Conservation (phyloP, 2,888 invertebrate genomes). For the Tetropium fuscum region DNA sequence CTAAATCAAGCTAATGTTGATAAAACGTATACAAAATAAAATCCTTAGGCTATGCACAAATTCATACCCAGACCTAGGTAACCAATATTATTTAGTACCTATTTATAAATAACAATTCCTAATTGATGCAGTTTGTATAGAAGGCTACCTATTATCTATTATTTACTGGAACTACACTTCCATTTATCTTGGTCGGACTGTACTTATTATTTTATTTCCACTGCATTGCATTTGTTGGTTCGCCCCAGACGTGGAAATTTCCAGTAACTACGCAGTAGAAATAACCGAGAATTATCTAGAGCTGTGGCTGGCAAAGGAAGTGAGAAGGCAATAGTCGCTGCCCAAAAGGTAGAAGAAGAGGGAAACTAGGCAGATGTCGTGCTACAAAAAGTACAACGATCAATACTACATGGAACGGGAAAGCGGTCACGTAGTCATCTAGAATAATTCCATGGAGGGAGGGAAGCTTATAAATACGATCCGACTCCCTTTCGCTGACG, state of each 20-base stretch:
- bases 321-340: neutral
- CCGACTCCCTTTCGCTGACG: neutral
- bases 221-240: too few relatives aligned
- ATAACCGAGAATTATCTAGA: neutral
- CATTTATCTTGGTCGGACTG: too few relatives aligned
- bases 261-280: slow-evolving; percentile 14
- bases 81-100: too few relatives aligned
- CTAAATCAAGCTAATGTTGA: too few relatives aligned
- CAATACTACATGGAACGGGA: slow-evolving; percentile 3
- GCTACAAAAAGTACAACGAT: slow-evolving; percentile 6
- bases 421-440: slow-evolving; percentile 14
- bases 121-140: too few relatives aligned
- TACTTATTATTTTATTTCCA: too few relatives aligned
- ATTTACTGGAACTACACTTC: too few relatives aligned
- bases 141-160: too few relatives aligned
- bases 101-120: too few relatives aligned
- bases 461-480: slow-evolving; percentile 10
- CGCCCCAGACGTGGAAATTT: slow-evolving; percentile 17
- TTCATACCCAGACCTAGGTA: too few relatives aligned
- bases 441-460: slow-evolving; percentile 23
- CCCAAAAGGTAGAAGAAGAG: neutral
- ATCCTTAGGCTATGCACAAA: too few relatives aligned
- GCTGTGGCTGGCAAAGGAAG: neutral
- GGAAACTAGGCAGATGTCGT: neutral
- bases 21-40: too few relatives aligned